phyloP scores from a whole-genome alignment of 2,888 invertebrate genomes.

The Chloroclystis v-ata region DNA sequence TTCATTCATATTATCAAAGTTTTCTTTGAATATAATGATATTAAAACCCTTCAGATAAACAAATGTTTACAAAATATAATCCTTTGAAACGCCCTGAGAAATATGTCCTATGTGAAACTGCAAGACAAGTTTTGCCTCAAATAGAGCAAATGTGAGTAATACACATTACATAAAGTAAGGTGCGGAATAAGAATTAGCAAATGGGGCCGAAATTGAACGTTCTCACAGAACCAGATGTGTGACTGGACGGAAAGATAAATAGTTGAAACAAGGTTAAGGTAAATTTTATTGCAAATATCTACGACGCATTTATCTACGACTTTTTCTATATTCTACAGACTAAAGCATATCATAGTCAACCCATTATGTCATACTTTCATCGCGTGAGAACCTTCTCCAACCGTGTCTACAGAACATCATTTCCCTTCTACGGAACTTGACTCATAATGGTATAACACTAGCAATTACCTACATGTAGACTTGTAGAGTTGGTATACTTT shows the following conservation, averaged over 20 bases:
- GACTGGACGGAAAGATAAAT: constrained; percentile 24
- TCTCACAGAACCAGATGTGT: constrained; percentile 35
- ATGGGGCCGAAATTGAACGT: constrained; percentile 51
- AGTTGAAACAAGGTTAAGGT: constrained; percentile 12
- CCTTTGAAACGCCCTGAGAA: too few relatives aligned
- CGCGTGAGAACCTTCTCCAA: constrained; percentile 64
- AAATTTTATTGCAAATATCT: constrained; percentile 1
- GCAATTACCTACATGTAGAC: constrained; percentile 1
- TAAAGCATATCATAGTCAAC: constrained; percentile 29
- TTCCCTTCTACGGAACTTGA: constrained; percentile 60
- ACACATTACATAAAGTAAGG: constrained; percentile 41
- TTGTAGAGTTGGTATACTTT: too few relatives aligned
- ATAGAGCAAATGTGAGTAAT: constrained; percentile 19
- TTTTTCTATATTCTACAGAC: too few relatives aligned
- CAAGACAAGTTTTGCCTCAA: constrained; percentile 9
- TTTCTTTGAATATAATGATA: too few relatives aligned
- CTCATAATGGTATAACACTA: constrained; percentile 21
- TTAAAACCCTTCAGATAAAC: too few relatives aligned
- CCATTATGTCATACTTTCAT: constrained; percentile 65
- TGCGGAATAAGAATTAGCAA: constrained; percentile 53
- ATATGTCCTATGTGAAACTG: constrained; percentile 3
- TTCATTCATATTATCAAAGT: too few relatives aligned
- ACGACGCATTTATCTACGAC: too few relatives aligned
- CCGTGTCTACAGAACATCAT: constrained; percentile 48
- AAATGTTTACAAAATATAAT: too few relatives aligned